Conservation (phyloP, 2,113 vertebrate genomes). For the Pomatostomus ruficeps region DNA sequence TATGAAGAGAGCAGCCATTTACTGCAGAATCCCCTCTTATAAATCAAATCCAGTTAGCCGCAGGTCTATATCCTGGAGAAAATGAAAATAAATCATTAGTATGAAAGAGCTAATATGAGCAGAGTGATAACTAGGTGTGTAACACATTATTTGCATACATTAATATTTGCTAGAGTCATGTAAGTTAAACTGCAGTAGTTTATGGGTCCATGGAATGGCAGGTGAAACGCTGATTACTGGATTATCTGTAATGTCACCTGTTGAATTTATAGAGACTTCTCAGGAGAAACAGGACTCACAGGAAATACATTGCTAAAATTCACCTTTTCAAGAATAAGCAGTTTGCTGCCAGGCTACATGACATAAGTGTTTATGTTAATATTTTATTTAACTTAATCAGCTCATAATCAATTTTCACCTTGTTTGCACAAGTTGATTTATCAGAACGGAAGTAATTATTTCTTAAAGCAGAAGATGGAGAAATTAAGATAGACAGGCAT, state of each 20-base stretch:
- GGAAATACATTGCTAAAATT: neutral
- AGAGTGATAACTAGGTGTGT: slow-evolving; percentile 68
- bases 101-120: slow-evolving; percentile 65
- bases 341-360: neutral
- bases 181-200: slow-evolving; percentile 61
- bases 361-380: neutral
- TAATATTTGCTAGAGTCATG: slow-evolving; percentile 43
- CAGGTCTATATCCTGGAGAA: slow-evolving; percentile 82
- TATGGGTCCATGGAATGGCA: slow-evolving; percentile 43
- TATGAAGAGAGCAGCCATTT: slow-evolving; percentile 70
- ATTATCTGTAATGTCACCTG: slow-evolving; percentile 35
- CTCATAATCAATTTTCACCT: slow-evolving; percentile 39
- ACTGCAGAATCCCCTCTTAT: slow-evolving; percentile 72
- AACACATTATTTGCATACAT: slow-evolving; percentile 62
- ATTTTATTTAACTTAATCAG: slow-evolving; percentile 18
- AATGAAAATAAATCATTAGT: slow-evolving; percentile 84
- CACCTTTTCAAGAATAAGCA: neutral
- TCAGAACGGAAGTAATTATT: neutral
- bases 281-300: neutral
- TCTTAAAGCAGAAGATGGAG: neutral
- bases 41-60: slow-evolving; percentile 82
- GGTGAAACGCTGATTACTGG: slow-evolving; percentile 34
- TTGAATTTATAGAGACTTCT: slow-evolving; percentile 22
- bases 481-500: neutral
- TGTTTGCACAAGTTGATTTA: slow-evolving; percentile 19